phyloP scores from a whole-genome alignment of 2,797 vertebrate species.

The Alosa sapidissima region DNA sequence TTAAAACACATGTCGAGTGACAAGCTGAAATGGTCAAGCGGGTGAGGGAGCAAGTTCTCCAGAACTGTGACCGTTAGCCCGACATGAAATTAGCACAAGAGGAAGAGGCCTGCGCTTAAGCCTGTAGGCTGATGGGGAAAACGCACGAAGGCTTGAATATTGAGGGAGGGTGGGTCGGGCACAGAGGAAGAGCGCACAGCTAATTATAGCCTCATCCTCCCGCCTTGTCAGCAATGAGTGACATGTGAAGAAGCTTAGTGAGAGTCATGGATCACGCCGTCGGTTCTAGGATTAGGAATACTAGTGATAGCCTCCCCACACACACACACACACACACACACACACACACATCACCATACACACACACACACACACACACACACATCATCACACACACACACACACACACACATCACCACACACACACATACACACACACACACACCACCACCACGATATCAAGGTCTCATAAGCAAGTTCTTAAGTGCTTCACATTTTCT shows the following conservation, averaged over 20 bases:
- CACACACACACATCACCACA: conserved; percentile 32
- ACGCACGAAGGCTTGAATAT: conserved; percentile 64
- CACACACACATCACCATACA: background rate
- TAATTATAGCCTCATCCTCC: conserved; percentile 71
- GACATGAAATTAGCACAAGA: conserved; percentile 41
- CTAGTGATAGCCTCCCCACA: conserved; percentile 62
- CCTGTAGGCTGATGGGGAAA: conserved; percentile 33
- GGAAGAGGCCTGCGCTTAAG: conserved; percentile 45
- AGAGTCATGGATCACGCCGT: conserved; percentile 64
- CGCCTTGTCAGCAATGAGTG: conserved; percentile 64
- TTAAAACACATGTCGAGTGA: background rate
- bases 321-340: conserved; percentile 29
- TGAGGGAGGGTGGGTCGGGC: conserved; percentile 58
- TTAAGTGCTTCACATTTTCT: conserved; percentile 32
- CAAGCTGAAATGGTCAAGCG: background rate
- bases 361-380: conserved; percentile 27
- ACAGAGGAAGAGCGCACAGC: conserved; percentile 52
- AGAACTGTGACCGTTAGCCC: conserved; percentile 30
- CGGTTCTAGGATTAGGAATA: conserved; percentile 70
- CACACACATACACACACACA: conserved; percentile 36
- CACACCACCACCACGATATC: conserved; percentile 47
- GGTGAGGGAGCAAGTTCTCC: background rate
- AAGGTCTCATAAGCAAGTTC: conserved; percentile 40
- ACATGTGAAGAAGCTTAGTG: conserved; percentile 58
- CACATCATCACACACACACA: conserved; percentile 29